Conservation (phyloP, 2,113 vertebrate genomes). For the Bos javanicus region DNA sequence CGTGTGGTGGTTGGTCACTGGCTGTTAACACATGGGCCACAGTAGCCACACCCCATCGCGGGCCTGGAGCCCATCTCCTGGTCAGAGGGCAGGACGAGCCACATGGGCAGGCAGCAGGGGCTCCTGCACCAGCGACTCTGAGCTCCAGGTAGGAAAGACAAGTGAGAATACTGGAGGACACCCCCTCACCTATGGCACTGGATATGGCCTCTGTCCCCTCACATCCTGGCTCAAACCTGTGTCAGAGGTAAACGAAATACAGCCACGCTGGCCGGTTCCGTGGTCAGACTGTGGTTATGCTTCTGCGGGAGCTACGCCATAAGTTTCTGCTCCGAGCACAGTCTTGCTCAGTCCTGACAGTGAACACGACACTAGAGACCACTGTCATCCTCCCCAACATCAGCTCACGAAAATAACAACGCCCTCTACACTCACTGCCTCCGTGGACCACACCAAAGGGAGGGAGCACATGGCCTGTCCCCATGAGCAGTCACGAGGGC, state of each 20-base stretch:
- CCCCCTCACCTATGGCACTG: not conserved
- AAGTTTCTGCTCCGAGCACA: no score
- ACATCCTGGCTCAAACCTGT: constrained; percentile 72
- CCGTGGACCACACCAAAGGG: not conserved
- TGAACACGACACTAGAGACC: not conserved
- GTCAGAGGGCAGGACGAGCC: not conserved
- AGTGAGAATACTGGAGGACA: not conserved
- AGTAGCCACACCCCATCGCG: rapidly evolving
- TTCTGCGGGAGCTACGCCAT: not conserved
- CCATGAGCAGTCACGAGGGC: not conserved
- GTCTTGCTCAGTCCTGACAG: not conserved
- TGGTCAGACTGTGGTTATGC: not conserved
- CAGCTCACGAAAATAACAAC: not conserved
- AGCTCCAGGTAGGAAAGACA: not conserved
- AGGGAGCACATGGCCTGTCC: not conserved
- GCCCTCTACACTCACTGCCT: not conserved
- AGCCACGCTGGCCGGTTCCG: not conserved
- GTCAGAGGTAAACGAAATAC: rapidly evolving
- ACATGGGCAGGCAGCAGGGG: not conserved
- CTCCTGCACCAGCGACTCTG: not conserved
- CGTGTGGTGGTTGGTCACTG: not conserved
- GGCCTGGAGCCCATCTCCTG: not conserved
- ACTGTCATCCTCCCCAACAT: rapidly evolving
- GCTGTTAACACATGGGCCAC: not conserved
- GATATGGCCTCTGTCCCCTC: not conserved